Conservation (phyloP, 1,140 invertebrate species). For the Diorhabda carinulata region DNA sequence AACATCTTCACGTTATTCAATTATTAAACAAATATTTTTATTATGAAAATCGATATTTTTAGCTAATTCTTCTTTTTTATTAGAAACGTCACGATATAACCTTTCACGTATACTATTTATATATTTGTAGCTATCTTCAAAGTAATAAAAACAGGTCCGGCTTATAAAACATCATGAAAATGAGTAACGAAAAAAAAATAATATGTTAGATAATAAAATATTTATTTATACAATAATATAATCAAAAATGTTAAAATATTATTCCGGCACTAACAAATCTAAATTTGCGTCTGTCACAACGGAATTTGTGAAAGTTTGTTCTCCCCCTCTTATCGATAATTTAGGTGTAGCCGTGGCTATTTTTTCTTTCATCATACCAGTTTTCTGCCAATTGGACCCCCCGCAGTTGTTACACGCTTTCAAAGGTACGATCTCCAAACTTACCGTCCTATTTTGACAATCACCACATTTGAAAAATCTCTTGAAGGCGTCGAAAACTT, state of each 20-base stretch:
- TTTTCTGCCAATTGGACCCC: constrained; percentile 67
- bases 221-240: neutral
- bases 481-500: constrained; percentile 74
- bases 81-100: too few species aligned
- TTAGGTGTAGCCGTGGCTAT: constrained; percentile 52
- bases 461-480: constrained; percentile 87
- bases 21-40: too few species aligned
- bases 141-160: too few species aligned
- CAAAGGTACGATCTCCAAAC: constrained; percentile 72
- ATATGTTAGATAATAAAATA: too few species aligned
- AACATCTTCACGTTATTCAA: too few species aligned
- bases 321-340: constrained; percentile 68
- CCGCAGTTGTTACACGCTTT: constrained; percentile 74
- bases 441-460: constrained; percentile 78
- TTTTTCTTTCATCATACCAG: constrained; percentile 76
- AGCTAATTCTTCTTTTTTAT: too few species aligned
- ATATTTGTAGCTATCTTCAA: too few species aligned
- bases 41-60: too few species aligned
- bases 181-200: too few species aligned
- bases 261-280: constrained; percentile 61
- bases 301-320: constrained; percentile 65
- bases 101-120: too few species aligned
- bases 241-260: constrained; percentile 16
- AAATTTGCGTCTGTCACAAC: constrained; percentile 58
- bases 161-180: too few species aligned